Base-by-base conservation (phyloP, 2,888 invertebrate genomes). In the Acanthococcus lagerstroemiae region DNA sequence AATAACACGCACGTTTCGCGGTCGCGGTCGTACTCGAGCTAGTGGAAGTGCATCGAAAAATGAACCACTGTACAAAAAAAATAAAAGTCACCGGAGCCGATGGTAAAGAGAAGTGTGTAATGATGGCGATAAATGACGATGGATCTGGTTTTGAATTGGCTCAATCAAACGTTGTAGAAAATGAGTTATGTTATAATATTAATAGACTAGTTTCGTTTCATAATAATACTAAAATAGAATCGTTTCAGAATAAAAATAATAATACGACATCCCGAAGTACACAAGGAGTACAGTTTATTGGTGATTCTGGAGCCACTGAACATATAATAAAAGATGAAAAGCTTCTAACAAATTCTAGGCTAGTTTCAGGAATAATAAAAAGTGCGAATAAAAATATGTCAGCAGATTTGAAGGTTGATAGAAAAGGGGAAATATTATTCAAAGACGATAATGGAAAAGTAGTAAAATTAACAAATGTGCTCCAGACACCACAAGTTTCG, bases 291-390 rank as follows among this genome's bases (percentile, higher is more conserved):
- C 6, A 17, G 26, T 55, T 55, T 55, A 55, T 55, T 26, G 9
- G 21, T 3, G 55, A 55, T 26, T 55, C 55, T 26, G 55, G 55
- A 25, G 55, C 55, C 17, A 55, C 55, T 24, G 55, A 55, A 55
- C 55, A 55, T 26, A 37, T 37, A 9, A 12, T 37, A 12, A 37
- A 37, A 37, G 15, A 37, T 37, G 37, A 37, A 9, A 9, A 24
- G 24, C 17, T 55, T 55, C 25, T 55, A 55, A 55, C 24, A 26
- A 55, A 55, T 12, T 26, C 26, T 24, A 55, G 7, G 26, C n/a
- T 25, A 15, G 25, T 5, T 55, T 37, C 37, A 9, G 55, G 55
- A 5, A 5, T 12, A 25, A 55, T 55, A 24, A 21, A 25, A 25
- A 26, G 55, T 22, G 25, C 26, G 4, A 55, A 55, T 25, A 55